Conservation (phyloP, 1,140 invertebrate genomes). For the Paraescarpia echinospica region DNA sequence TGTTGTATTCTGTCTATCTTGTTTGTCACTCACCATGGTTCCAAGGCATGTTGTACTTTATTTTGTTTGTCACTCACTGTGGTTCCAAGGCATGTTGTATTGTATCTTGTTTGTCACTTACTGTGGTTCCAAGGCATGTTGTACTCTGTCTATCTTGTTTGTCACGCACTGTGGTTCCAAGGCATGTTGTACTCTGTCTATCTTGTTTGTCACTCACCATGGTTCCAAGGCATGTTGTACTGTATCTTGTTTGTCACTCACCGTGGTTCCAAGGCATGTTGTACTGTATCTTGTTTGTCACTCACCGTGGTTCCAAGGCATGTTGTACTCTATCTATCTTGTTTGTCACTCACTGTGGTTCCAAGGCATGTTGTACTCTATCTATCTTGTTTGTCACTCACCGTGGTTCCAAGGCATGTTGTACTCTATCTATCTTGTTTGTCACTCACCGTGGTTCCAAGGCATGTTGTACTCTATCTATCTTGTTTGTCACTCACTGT, state of each 20-base stretch:
- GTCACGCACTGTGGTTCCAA: constrained; percentile 50
- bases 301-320: constrained; percentile 53
- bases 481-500: constrained; percentile 43
- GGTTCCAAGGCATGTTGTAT: constrained; percentile 53
- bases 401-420: constrained; percentile 55
- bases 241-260: constrained; percentile 44
- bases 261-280: constrained; percentile 55
- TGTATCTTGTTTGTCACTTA: constrained; percentile 44
- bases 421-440: constrained; percentile 48
- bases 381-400: constrained; percentile 44
- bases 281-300: constrained; percentile 44
- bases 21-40: constrained; percentile 46
- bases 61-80: constrained; percentile 43
- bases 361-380: constrained; percentile 51
- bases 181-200: constrained; percentile 53
- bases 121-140: constrained; percentile 55
- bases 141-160: constrained; percentile 48
- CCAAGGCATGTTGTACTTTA: constrained; percentile 54
- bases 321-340: constrained; percentile 53
- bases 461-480: constrained; percentile 53
- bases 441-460: constrained; percentile 50
- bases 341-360: constrained; percentile 46
- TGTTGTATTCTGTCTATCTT: constrained; percentile 53
- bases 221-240: constrained; percentile 53
- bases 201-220: constrained; percentile 43